phyloP scores from a whole-genome alignment of 2,888 invertebrate species.

The Selenia dentaria region DNA sequence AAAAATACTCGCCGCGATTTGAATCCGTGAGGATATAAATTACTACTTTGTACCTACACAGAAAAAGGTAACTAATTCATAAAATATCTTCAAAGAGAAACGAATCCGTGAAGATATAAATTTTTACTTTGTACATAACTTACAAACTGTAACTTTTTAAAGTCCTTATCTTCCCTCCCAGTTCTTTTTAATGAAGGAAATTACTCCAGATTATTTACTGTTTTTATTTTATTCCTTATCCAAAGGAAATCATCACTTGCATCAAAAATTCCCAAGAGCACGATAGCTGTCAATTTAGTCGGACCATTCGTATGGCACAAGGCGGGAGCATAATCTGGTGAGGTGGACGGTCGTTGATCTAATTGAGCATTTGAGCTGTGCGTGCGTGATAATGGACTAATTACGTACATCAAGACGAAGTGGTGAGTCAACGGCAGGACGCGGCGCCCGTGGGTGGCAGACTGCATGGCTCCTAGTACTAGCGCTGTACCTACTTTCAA shows the following conservation, averaged over 20 bases:
- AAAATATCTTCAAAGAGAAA: too few species aligned
- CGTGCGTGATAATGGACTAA: constrained; percentile 82
- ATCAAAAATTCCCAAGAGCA: constrained; percentile 33
- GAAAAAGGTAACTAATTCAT: too few species aligned
- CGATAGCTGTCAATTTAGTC: constrained; percentile 56
- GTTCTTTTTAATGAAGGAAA: too few species aligned
- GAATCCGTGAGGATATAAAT: too few species aligned
- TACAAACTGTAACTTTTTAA: too few species aligned
- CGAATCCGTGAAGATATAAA: too few species aligned
- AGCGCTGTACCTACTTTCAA: constrained; percentile 44
- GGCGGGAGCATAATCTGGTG: constrained; percentile 61
- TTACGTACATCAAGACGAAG: constrained; percentile 75
- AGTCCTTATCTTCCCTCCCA: too few species aligned
- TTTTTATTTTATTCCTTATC: constrained; percentile 20
- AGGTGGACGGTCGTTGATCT: constrained; percentile 74
- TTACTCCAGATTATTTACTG: too few species aligned
- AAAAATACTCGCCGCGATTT: too few species aligned
- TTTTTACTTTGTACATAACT: too few species aligned
- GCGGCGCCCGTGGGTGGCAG: constrained; percentile 78
- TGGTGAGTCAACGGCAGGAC: constrained; percentile 79
- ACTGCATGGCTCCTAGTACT: constrained; percentile 79
- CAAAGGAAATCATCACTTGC: constrained; percentile 22
- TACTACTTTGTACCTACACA: too few species aligned
- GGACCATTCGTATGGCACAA: constrained; percentile 49
- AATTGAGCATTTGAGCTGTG: constrained; percentile 82